Percentiles rank a stretch among this genome's conserved stretches.
Conservation (phyloP, 2,888 invertebrate species). For the Aporophyla lueneburgensis region DNA sequence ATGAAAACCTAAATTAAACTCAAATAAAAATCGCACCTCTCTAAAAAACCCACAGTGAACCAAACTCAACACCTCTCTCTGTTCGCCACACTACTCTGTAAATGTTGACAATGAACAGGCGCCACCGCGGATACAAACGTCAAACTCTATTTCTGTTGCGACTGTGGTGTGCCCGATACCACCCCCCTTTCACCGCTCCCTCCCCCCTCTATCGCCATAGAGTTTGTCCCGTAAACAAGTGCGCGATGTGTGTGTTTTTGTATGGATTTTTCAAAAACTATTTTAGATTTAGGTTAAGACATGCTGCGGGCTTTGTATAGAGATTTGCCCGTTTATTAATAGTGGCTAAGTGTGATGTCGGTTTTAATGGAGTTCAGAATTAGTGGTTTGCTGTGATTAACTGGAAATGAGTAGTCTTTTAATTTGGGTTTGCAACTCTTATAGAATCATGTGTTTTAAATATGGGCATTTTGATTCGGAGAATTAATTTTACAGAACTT, state of each 20-base stretch:
- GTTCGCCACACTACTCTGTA: slow-evolving; percentile 75
- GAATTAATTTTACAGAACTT: background rate
- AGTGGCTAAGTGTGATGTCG: slow-evolving; percentile 37
- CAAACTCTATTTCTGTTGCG: slow-evolving; percentile 89
- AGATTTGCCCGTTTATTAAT: slow-evolving; percentile 46
- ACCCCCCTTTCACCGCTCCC: slow-evolving; percentile 59
- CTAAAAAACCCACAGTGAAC: background rate
- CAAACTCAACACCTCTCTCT: slow-evolving; percentile 62
- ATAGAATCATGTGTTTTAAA: background rate
- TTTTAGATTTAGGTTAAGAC: slow-evolving; percentile 76
- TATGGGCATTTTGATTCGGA: background rate
- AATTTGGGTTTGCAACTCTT: background rate
- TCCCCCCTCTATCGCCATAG: slow-evolving; percentile 60
- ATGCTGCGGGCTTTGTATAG: slow-evolving; percentile 50
- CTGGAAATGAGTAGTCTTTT: background rate
- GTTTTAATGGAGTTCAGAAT: slow-evolving; percentile 42
- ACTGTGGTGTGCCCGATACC: slow-evolving; percentile 81
- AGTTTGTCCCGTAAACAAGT: slow-evolving; percentile 81
- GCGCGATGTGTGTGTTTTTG: slow-evolving; percentile 74
- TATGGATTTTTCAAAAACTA: slow-evolving; percentile 79
- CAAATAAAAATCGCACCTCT: background rate
- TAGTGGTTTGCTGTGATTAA: slow-evolving; percentile 36
- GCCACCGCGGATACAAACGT: slow-evolving; percentile 90
- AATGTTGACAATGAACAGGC: slow-evolving; percentile 90
- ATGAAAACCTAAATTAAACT: no score